Evolutionary conservation across 92 coral and sea anemone genomes (phyloP).

Genomic region (Nematostella vectensis): DNA sequence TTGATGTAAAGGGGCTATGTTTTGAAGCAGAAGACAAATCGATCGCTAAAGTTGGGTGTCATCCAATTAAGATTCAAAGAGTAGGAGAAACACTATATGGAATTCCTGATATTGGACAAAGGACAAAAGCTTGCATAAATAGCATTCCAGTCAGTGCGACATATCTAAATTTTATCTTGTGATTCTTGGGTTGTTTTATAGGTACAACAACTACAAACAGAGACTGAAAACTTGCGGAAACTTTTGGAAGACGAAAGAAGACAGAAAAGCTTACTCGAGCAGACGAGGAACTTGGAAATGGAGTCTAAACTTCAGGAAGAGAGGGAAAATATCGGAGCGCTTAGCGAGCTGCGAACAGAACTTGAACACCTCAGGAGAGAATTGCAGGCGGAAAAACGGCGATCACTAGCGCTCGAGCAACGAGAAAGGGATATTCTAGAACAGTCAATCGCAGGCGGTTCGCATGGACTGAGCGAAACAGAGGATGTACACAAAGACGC

Average conservation of each 20-base stretch:
- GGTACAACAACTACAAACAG: constrained; percentile 42
- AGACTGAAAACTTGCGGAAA: constrained; percentile 44
- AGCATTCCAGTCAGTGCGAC: no score
- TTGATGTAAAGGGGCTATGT: no score
- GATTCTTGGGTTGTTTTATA: constrained; percentile 6
- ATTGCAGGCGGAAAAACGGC: constrained; percentile 57
- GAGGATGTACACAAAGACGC: constrained; percentile 43
- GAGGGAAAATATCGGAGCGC: constrained; percentile 14
- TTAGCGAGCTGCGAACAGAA: constrained; percentile 42
- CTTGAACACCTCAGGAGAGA: constrained; percentile 34
- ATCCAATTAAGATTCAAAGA: no score
- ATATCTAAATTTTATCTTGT: no score
- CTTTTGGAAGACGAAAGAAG: constrained; percentile 52
- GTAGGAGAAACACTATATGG: no score
- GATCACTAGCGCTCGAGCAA: constrained; percentile 41
- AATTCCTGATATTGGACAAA: no score
- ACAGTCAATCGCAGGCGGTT: constrained; percentile 23
- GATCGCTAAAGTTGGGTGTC: no score
- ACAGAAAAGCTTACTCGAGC: constrained; percentile 34
- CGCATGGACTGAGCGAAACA: constrained; percentile 29
- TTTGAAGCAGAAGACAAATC: no score
- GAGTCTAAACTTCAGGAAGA: constrained; percentile 53
- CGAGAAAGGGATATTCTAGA: constrained; percentile 50
- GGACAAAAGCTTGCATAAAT: no score
- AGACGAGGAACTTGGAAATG: constrained; percentile 31